These are phyloP conservation scores for Pediacus dermestoides DNA, from an alignment of 2,888 invertebrate genomes.

Conservation along the genomic window DNA sequence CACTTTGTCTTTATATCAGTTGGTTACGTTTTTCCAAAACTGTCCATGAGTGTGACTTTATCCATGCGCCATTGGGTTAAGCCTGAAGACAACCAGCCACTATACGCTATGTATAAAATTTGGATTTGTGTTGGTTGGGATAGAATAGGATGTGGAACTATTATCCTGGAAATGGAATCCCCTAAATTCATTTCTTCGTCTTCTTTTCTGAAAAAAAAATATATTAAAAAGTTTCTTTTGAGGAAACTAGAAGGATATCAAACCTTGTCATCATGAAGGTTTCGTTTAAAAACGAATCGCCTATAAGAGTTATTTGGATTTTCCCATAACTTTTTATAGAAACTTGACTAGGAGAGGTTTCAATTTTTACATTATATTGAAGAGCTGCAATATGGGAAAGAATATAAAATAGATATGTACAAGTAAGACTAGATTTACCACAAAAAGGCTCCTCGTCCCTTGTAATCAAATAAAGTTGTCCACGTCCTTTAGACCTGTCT, in stretches of 20 bases:
- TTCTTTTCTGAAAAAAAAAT: conserved; percentile 62
- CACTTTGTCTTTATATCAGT: not conserved
- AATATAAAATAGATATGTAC: conserved; percentile 4
- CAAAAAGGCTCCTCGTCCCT: conserved; percentile 91
- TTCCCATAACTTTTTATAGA: conserved; percentile 75
- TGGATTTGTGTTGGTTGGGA: conserved; percentile 69
- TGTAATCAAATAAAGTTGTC: conserved; percentile 84
- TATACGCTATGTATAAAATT: conserved; percentile 82
- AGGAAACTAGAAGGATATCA: conserved; percentile 1
- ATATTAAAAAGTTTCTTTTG: not conserved
- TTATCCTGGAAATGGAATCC: conserved; percentile 71
- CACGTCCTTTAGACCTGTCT: conserved; percentile 76
- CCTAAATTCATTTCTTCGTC: conserved; percentile 71
- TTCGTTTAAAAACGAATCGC: conserved; percentile 79
- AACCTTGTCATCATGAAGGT: conserved; percentile 84
- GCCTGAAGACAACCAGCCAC: conserved; percentile 87
- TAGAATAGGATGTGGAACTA: conserved; percentile 85
- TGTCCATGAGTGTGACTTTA: conserved; percentile 78
- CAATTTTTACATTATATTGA: conserved; percentile 80
- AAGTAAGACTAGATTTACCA: conserved; percentile 53
- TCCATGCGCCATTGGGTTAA: conserved; percentile 76
- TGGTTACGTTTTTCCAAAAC: conserved; percentile 72
- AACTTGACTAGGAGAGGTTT: conserved; percentile 65
- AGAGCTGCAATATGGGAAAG: conserved; percentile 59
- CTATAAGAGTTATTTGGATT: conserved; percentile 73